Percentiles rank a stretch among this genome's conserved stretches.
Evolutionary conservation across 2,113 vertebrate species (phyloP).

Genomic region (Genyomyrus donnyi): DNA sequence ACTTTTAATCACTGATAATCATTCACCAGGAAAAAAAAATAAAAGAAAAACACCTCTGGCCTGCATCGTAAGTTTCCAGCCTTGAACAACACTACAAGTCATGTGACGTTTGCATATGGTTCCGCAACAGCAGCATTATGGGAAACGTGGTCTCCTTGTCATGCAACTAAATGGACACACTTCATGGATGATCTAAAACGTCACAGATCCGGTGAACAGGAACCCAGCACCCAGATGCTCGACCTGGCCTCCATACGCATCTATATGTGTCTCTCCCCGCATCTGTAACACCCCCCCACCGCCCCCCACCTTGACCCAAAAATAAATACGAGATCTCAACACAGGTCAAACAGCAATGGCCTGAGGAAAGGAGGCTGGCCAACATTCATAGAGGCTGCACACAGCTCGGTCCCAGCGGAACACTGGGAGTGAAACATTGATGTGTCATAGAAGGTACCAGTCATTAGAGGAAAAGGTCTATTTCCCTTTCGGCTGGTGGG

Average conservation of each 20-base stretch:
- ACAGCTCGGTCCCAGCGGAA: background rate
- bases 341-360: background rate
- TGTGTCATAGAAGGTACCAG: background rate
- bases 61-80: background rate
- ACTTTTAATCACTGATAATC: background rate
- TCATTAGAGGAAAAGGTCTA: background rate
- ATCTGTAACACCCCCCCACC: background rate
- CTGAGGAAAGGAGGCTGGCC: background rate
- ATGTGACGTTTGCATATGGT: background rate
- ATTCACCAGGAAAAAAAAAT: background rate
- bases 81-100: background rate
- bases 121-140: background rate
- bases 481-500: background rate
- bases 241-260: background rate
- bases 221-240: background rate
- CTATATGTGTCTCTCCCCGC: background rate
- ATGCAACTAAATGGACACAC: background rate
- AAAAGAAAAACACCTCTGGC: background rate
- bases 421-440: background rate
- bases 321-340: background rate
- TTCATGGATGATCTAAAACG: background rate
- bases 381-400: background rate
- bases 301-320: background rate
- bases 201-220: background rate
- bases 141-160: background rate